Evolutionary conservation across 92 coral and sea anemone species (phyloP), one percentile per base, ranked within the genome.

Genomic region (Palythoa caribaeorum): DNA sequence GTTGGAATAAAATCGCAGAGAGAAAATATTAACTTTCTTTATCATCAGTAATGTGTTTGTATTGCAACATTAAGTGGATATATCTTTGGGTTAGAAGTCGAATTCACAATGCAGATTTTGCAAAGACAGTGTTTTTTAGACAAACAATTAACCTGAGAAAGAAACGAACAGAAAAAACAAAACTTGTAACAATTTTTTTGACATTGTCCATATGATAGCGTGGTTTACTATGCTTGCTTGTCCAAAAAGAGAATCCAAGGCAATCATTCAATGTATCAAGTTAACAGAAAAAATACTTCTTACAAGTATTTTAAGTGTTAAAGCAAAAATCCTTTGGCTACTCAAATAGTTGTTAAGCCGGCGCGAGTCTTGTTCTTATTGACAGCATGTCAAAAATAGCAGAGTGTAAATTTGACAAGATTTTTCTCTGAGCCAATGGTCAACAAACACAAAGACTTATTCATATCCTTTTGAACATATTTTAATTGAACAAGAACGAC

Each of bases 11-110:
- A 35, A 89, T 89, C 88, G 73, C 68, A 70, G 86, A 84, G 69
- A 80, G 84, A 76, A 80, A 88, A 88, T 90, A 80, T 87, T 80
- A 80, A 87, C 87, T 90, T 65, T 54, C 90, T 87, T 77, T 86
- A 90, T 90, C 90, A 79, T 48, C 76, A 35, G 73, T 81, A 65
- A 81, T 81, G 60, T 81, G 76, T 81, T 66, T 81, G 57, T 81
- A 81, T 81, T 81, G 51, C 71, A 71, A 14, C 86, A 68, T 81
- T 81, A 81, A 81, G 48, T 81, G 76, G 86, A 81, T 81, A 81
- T 63, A 65, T 36, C 63, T 66, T 66, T 38, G 38, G 75, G 76
- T 81, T 63, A 44, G 47, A 20, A 40, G 66, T 36, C 52, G 68
- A 78, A 78, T 55, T 57, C 59, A 50, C 71, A 79, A 71, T 68